These are phyloP conservation scores for Drosophila picticornis DNA, from an alignment of 2,888 invertebrate genomes.

Conservation along the genomic window DNA sequence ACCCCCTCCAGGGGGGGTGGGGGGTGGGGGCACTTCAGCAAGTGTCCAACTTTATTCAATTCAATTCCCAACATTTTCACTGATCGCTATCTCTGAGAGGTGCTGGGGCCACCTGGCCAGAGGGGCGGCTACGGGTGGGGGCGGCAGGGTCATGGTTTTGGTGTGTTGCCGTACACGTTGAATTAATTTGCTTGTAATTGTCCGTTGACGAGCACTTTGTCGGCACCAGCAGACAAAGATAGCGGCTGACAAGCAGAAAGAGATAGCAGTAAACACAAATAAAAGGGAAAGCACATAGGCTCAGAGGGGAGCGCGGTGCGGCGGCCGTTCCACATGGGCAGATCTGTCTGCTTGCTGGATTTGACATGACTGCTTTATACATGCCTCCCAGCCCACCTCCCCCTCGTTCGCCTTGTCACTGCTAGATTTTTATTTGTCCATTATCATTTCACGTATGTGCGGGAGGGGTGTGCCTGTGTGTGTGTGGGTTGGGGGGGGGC, in stretches of 20 bases:
- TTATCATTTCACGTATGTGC: conserved; percentile 58
- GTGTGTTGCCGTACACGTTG: conserved; percentile 48
- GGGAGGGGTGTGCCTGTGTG: neutral
- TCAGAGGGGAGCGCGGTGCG: neutral
- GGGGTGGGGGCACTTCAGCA: conserved; percentile 36
- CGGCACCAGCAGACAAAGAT: conserved; percentile 52
- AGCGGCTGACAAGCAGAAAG: neutral
- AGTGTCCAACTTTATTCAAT: conserved; percentile 48
- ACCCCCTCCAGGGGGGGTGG: too few relatives aligned
- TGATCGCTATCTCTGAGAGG: conserved; percentile 50
- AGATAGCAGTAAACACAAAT: neutral
- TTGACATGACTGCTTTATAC: conserved; percentile 43
- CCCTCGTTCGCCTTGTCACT: conserved; percentile 18
- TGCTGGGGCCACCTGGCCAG: neutral
- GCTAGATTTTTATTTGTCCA: conserved; percentile 60
- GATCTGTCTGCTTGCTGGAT: conserved; percentile 29
- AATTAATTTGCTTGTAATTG: conserved; percentile 80
- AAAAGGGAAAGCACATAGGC: neutral
- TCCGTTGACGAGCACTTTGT: conserved; percentile 78
- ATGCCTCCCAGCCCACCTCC: neutral
- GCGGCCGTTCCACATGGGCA: conserved; percentile 9
- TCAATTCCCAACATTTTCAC: conserved; percentile 39
- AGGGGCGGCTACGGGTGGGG: neutral
- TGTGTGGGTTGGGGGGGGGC: too few relatives aligned
- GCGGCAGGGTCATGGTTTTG: neutral